Conservation (phyloP, 2,797 vertebrate species). For the Pangasius macronema region DNA sequence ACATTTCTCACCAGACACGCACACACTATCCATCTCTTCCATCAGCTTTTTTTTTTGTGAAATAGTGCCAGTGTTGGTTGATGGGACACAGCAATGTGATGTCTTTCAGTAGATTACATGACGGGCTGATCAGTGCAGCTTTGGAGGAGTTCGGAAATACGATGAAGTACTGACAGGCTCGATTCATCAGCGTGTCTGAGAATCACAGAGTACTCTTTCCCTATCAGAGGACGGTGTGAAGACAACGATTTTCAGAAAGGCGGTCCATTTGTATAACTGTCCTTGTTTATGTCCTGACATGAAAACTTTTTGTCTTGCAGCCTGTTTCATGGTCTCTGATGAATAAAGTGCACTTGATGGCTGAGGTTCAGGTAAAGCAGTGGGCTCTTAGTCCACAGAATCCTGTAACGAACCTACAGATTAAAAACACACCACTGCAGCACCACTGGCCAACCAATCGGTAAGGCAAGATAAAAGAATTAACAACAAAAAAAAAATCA, state of each 20-base stretch:
- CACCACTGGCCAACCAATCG: constrained; percentile 49
- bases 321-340: constrained; percentile 41
- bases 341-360: constrained; percentile 58
- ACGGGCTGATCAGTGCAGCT: constrained; percentile 52
- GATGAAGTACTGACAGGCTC: constrained; percentile 4
- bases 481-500: constrained; percentile 22
- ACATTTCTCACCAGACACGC: constrained; percentile 19
- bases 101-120: constrained; percentile 47
- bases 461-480: constrained; percentile 52
- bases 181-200: constrained; percentile 25
- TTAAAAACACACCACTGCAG: constrained; percentile 44
- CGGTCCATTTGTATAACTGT: background rate
- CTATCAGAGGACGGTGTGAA: background rate
- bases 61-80: constrained; percentile 37
- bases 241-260: background rate
- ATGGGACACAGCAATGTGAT: constrained; percentile 34
- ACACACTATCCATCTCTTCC: constrained; percentile 35
- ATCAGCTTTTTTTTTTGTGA: constrained; percentile 35
- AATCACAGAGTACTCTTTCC: background rate
- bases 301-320: constrained; percentile 11
- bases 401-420: constrained; percentile 29
- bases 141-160: constrained; percentile 20
- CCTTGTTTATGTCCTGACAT: background rate
- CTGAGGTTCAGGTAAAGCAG: constrained; percentile 50
- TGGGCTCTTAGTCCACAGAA: constrained; percentile 32